Evolutionary conservation across 1,140 invertebrate species (phyloP).

Genomic region (Oryzaephilus surinamensis): DNA sequence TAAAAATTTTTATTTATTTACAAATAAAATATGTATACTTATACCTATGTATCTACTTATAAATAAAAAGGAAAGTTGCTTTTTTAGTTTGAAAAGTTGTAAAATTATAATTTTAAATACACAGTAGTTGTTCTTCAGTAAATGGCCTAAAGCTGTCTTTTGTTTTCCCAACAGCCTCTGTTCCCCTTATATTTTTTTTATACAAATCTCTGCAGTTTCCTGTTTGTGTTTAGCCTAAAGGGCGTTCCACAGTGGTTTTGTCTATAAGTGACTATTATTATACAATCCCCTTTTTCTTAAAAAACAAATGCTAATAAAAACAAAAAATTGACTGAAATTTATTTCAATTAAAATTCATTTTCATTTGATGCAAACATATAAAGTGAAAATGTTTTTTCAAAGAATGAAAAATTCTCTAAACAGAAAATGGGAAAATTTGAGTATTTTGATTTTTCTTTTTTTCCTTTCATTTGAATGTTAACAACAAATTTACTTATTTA

Average conservation of each 20-base stretch:
- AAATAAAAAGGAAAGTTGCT: conserved; percentile 6
- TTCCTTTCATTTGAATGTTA: conserved; percentile 7
- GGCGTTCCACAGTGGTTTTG: background rate
- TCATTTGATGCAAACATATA: conserved; percentile 1
- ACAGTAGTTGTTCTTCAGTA: conserved; percentile 5
- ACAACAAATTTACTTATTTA: conserved; percentile 7
- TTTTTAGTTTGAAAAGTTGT: conserved; percentile 8
- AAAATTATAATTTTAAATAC: conserved; percentile 1
- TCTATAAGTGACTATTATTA: background rate
- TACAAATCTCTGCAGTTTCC: no score
- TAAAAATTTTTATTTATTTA: conserved; percentile 9
- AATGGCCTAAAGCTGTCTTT: background rate
- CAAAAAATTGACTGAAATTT: background rate
- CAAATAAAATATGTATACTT: conserved; percentile 9
- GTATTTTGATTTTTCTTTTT: conserved; percentile 1
- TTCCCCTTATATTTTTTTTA: no score
- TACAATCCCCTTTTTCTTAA: background rate
- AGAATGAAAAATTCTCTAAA: background rate
- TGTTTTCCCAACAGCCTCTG: no score
- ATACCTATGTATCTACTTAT: conserved; percentile 4
- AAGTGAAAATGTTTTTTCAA: conserved; percentile 5
- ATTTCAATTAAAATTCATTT: conserved; percentile 6
- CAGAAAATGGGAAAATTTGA: conserved; percentile 1
- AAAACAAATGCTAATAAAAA: background rate
- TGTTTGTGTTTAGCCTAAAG: background rate